A percentile compares a stretch with the other conserved stretches of the same genome.
These are phyloP conservation scores for Lasioglossum baleicum DNA, from an alignment of 1,140 invertebrate genomes.

Conservation along the genomic window DNA sequence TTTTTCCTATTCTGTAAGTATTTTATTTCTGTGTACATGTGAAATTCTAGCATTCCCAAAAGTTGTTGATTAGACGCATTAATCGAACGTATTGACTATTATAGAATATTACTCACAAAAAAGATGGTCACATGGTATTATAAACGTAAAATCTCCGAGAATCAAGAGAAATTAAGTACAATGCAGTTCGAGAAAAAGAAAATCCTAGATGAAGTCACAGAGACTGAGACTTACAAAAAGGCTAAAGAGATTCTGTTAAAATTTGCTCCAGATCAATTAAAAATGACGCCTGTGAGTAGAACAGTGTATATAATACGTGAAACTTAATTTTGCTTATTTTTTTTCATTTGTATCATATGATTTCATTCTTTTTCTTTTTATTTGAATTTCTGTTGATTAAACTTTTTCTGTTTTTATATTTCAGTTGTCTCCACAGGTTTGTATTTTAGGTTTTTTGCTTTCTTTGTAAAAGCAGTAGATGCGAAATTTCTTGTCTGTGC, in stretches of 20 bases:
- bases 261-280: constrained; percentile 87
- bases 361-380: constrained; percentile 1
- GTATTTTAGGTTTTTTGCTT: constrained; percentile 25
- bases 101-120: constrained; percentile 89
- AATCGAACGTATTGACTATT: constrained; percentile 66
- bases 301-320: neutral
- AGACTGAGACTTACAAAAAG: constrained; percentile 98
- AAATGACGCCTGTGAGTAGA: constrained; percentile 71
- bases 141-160: constrained; percentile 89
- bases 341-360: constrained; percentile 4
- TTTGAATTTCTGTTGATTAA: constrained; percentile 21
- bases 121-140: constrained; percentile 93
- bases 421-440: constrained; percentile 66
- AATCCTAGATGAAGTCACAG: constrained; percentile 97
- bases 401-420: constrained; percentile 38
- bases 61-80: constrained; percentile 2
- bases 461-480: neutral
- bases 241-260: constrained; percentile 95
- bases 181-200: constrained; percentile 91
- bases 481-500: neutral
- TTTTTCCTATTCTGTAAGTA: constrained; percentile 91
- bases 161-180: constrained; percentile 87
- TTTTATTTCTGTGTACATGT: constrained; percentile 27
- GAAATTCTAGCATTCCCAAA: neutral
- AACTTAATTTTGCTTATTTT: neutral